Evolutionary conservation across 2,113 vertebrate species (phyloP), one percentile per base, ranked within the genome.

Genomic region (Colaptes auratus): DNA sequence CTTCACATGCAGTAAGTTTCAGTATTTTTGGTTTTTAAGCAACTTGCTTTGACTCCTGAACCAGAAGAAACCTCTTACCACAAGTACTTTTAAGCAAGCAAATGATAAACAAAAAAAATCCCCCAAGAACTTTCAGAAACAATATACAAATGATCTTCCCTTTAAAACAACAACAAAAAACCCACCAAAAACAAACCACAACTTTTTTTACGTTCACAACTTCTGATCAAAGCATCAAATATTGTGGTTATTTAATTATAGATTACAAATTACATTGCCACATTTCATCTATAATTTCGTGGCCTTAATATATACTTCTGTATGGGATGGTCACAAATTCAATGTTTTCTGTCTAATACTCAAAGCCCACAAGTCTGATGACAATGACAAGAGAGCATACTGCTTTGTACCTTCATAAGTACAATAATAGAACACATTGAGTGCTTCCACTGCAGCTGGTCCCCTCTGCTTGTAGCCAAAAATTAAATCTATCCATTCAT

Each of bases 341-440:
- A 91, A 27, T n/a, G 21, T 24, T 89, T 78, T 82, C 55, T 66
- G 18, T 42, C 53, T 88, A 66, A 86, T 59, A 81, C 61, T 42
- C 30, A 89, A 86, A 88, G 31, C 21, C 42, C 56, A 28, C 25
- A 59, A 70, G 44, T 9, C 36, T 42, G 63, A 79, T 52, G 52
- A 75, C 65, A 82, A 74, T 44, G 42, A 67, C 65, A 91, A 52
- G 59, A 94, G 18, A 88, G 35, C 12, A 74, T 6, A 81, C 23
- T 73, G 58, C 60, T 59, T 92, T 86, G 72, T 98, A 98, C 98
- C 98, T 98, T 98, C 98, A 2, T 99, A 99, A 79, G 98, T 99
- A 97, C 99, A 99, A 95, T 99, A 99, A 97, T 99, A 99, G 97
- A 99, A 99, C 61, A 99, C 99, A 64, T 99, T 99, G 70, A 99